Percentiles rank a stretch among this genome's conserved stretches.
Evolutionary conservation across 2,797 vertebrate genomes (phyloP).

Genomic region (Argyrosomus regius): DNA sequence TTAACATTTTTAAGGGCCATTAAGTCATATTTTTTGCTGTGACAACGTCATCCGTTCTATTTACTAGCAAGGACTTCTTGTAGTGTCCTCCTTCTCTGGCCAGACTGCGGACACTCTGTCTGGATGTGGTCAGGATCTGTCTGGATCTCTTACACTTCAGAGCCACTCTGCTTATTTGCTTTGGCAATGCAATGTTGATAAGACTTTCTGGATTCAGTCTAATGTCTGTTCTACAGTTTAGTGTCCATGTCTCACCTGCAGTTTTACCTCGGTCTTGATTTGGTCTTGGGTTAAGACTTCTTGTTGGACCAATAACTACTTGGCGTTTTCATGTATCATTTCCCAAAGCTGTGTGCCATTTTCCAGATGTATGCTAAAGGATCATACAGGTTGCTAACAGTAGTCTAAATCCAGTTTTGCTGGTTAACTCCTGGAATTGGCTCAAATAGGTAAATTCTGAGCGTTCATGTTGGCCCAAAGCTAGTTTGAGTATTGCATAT

Average conservation of each 20-base stretch:
- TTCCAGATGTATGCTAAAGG: neutral
- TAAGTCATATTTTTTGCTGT: neutral
- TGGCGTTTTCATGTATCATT: neutral
- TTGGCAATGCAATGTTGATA: slow-evolving; percentile 10
- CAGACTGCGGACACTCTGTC: slow-evolving; percentile 15
- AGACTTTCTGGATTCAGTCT: neutral
- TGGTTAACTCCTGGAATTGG: neutral
- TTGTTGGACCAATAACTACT: neutral
- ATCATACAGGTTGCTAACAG: neutral
- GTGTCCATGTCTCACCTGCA: neutral
- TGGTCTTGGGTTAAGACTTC: neutral
- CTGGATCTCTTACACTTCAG: slow-evolving; percentile 22
- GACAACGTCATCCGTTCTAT: neutral
- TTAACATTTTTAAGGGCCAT: slow-evolving; percentile 18
- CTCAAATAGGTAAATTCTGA: neutral
- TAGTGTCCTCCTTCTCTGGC: slow-evolving; percentile 25
- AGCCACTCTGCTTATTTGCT: slow-evolving; percentile 17
- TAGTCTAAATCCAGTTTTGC: neutral
- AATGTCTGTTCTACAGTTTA: neutral
- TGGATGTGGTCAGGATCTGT: slow-evolving; percentile 33
- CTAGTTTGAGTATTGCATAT: too few species aligned
- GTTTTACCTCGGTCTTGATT: neutral
- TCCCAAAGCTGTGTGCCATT: neutral
- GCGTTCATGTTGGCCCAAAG: neutral
- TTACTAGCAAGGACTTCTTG: slow-evolving; percentile 13